Percentiles rank a stretch among this genome's conserved stretches.
Conservation (phyloP, 2,113 vertebrate species). For the Rutilus rutilus region DNA sequence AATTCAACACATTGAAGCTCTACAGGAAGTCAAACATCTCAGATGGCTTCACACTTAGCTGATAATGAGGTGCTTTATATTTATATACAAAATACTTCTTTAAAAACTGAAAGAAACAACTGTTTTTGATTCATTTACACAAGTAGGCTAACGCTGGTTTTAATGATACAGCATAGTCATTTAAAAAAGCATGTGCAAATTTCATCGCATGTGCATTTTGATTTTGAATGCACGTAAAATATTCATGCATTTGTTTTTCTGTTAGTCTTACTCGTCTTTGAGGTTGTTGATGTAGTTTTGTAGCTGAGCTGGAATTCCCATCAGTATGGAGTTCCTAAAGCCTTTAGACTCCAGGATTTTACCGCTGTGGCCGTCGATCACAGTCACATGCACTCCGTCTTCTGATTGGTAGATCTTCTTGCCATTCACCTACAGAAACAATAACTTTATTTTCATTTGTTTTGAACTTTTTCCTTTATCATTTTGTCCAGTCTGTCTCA, state of each 20-base stretch:
- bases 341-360: conserved; percentile 78
- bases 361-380: conserved; percentile 83
- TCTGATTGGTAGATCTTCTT: conserved; percentile 82
- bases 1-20: neutral
- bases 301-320: conserved; percentile 89
- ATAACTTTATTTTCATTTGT: neutral
- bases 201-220: neutral
- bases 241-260: neutral
- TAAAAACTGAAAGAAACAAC: neutral
- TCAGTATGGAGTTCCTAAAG: conserved; percentile 85
- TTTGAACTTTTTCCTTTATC: neutral
- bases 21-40: neutral
- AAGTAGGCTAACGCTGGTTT: neutral
- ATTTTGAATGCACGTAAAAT: neutral
- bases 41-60: neutral
- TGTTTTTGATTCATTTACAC: neutral
- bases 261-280: conserved; percentile 80
- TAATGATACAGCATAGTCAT: neutral
- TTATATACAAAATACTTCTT: neutral
- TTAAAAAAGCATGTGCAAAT: neutral
- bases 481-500: neutral
- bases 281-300: conserved; percentile 83
- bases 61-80: neutral
- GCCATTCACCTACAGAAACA: conserved; percentile 81
- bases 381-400: conserved; percentile 87